Evolutionary conservation across 2,113 vertebrate species (phyloP).

Genomic region (Mohoua ochrocephala): DNA sequence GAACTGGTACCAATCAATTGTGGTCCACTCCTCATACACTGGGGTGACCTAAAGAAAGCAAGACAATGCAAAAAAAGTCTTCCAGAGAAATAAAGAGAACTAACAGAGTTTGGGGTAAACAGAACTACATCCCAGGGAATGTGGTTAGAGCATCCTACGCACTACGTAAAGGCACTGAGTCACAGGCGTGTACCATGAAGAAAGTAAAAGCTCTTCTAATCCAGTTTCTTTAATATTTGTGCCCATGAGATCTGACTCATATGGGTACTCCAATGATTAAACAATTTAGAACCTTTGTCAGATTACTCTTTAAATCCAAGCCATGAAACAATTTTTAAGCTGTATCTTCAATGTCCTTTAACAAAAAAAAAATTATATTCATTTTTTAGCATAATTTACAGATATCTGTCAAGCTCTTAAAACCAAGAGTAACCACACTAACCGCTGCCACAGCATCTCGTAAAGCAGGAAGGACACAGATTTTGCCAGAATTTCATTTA

Average conservation of each 20-base stretch:
- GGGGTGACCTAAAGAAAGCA: conserved; percentile 83
- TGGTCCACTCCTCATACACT: conserved; percentile 91
- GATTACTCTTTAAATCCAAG: not conserved
- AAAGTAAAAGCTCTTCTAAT: conserved; percentile 18
- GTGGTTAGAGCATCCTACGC: not conserved
- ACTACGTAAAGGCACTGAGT: not conserved
- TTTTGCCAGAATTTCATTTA: not conserved
- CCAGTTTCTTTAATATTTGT: not conserved
- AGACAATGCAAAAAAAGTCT: not conserved
- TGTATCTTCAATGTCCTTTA: not conserved
- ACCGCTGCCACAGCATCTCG: not conserved
- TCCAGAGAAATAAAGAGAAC: not conserved
- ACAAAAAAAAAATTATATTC: not conserved
- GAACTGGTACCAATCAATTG: conserved; percentile 96
- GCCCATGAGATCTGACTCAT: not conserved
- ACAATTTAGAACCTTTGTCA: not conserved
- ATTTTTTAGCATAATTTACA: not conserved
- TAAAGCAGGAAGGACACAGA: not conserved
- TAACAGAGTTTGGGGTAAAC: not conserved
- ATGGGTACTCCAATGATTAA: not conserved
- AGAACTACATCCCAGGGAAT: not conserved
- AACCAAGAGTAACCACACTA: not conserved
- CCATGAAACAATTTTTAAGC: not conserved
- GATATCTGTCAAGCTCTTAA: not conserved
- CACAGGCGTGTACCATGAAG: not conserved